Conservation (phyloP, 2,113 vertebrate species). For the Oophaga pumilio region DNA sequence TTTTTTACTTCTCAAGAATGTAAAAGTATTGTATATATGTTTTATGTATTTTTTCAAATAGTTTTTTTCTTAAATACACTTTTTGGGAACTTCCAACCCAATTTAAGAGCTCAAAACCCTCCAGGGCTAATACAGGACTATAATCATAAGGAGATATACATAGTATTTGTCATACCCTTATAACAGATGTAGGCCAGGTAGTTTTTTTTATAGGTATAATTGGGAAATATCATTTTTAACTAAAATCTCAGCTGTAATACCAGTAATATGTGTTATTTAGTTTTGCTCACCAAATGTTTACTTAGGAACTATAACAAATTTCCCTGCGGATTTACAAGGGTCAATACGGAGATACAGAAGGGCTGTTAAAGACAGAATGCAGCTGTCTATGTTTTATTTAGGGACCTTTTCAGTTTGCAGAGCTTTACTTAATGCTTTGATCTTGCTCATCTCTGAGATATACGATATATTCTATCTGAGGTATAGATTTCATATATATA, state of each 20-base stretch:
- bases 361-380: background rate
- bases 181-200: background rate
- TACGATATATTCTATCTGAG: no score
- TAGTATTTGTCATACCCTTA: background rate
- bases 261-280: background rate
- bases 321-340: slow-evolving; percentile 9
- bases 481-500: no score
- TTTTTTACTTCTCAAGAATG: no score
- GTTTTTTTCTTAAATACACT: background rate
- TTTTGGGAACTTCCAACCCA: background rate
- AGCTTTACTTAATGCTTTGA: background rate
- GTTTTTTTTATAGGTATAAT: background rate
- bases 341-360: background rate
- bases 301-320: slow-evolving; percentile 1
- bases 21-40: no score
- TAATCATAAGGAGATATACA: background rate
- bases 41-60: no score
- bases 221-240: background rate
- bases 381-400: slow-evolving; percentile 13
- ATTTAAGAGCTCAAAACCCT: background rate
- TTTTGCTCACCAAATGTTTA: slow-evolving; percentile 9
- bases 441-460: background rate
- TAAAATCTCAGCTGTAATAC: background rate
- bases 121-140: background rate
- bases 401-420: background rate